Evolutionary conservation across 2,797 vertebrate genomes (phyloP).

Genomic region (Cuniculus paca): DNA sequence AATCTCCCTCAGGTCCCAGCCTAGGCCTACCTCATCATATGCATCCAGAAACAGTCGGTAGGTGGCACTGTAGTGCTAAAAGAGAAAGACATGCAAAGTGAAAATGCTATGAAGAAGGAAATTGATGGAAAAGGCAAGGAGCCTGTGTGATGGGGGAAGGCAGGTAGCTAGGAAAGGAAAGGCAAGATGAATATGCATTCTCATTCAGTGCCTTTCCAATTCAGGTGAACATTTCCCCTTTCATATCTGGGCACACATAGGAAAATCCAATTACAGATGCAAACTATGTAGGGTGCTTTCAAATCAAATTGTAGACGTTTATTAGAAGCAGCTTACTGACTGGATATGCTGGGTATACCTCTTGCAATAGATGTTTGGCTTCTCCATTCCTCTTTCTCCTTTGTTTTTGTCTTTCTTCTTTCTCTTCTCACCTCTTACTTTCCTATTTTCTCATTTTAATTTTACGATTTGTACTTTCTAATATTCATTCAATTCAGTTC

Average conservation of each 20-base stretch:
- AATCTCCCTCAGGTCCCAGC: not conserved
- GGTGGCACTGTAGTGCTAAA: slow-evolving; percentile 64
- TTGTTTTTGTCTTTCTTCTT: not conserved
- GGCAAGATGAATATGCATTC: not conserved
- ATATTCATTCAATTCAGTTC: not conserved
- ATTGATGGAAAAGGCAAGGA: not conserved
- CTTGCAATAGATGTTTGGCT: not conserved
- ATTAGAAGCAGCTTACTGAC: not conserved
- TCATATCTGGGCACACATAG: not conserved
- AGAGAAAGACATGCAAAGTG: not conserved
- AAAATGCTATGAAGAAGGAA: not conserved
- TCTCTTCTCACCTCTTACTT: not conserved
- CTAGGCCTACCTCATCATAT: rapidly evolving
- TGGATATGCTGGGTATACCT: not conserved
- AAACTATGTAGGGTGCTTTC: not conserved
- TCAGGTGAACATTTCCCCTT: not conserved
- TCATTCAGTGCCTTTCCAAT: slow-evolving; percentile 2
- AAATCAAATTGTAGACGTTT: not conserved
- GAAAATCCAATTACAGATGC: not conserved
- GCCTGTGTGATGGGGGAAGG: not conserved
- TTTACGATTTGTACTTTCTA: not conserved
- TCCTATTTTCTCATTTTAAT: not conserved
- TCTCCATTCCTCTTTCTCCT: not conserved
- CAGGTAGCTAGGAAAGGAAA: not conserved
- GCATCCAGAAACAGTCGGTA: not conserved